phyloP scores from a whole-genome alignment of 2,888 invertebrate species.

The Lysandra bellargus region DNA sequence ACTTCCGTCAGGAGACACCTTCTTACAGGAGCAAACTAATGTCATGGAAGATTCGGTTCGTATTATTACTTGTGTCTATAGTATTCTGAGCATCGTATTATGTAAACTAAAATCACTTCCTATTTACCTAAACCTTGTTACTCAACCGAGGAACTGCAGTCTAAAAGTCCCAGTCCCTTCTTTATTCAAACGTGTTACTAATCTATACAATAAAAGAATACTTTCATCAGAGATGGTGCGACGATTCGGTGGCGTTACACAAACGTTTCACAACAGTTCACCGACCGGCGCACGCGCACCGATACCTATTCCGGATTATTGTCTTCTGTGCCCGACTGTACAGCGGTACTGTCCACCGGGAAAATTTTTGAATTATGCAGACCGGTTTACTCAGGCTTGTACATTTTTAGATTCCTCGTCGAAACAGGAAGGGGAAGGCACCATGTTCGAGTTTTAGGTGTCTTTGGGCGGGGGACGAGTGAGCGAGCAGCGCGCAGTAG shows the following conservation, averaged over 20 bases:
- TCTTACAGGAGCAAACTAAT: too few relatives aligned
- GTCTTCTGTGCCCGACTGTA: constrained; percentile 49
- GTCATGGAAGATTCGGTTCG: too few relatives aligned
- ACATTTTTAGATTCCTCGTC: too few relatives aligned
- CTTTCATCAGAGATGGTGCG: constrained; percentile 3
- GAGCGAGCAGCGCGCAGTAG: too few relatives aligned
- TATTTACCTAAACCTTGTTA: not conserved
- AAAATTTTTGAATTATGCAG: not conserved
- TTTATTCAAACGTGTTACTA: not conserved
- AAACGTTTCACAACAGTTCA: constrained; percentile 67
- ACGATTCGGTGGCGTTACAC: constrained; percentile 18
- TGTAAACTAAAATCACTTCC: too few relatives aligned
- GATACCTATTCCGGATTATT: constrained; percentile 77
- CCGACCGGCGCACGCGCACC: constrained; percentile 78
- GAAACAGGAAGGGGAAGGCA: too few relatives aligned
- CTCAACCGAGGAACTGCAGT: not conserved
- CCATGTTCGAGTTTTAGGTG: too few relatives aligned
- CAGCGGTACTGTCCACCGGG: not conserved
- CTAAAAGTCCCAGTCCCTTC: not conserved
- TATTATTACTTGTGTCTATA: too few relatives aligned
- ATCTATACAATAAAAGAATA: constrained; percentile 1
- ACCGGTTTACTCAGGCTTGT: too few relatives aligned
- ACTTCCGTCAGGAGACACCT: too few relatives aligned
- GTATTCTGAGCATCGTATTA: too few relatives aligned
- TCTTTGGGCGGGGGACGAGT: too few relatives aligned